phyloP scores from a whole-genome alignment of 1,140 invertebrate species.

The Trachymyrmex cornetzi region DNA sequence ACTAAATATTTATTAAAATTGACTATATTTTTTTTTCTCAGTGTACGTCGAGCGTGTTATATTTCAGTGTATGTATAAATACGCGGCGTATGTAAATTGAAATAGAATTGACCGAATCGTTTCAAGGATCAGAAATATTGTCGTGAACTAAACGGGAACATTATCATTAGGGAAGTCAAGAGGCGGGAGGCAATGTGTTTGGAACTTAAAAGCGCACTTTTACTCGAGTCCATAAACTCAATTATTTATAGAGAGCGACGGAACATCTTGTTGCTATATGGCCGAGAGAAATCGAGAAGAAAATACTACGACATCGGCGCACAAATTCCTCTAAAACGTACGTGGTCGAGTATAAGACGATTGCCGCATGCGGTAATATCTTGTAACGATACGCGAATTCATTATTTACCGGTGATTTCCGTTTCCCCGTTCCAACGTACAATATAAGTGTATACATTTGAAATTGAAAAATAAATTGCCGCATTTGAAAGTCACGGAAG shows the following conservation, averaged over 20 bases:
- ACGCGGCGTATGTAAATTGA: neutral
- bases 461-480: neutral
- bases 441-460: neutral
- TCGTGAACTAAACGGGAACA: slow-evolving; percentile 9
- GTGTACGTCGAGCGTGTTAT: neutral
- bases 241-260: slow-evolving; percentile 69
- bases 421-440: neutral
- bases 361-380: neutral
- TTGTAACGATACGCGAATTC: slow-evolving; percentile 27
- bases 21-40: too few relatives aligned
- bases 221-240: slow-evolving; percentile 63
- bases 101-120: slow-evolving; percentile 19
- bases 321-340: neutral
- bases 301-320: slow-evolving; percentile 47
- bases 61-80: neutral
- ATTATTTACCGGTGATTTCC: neutral
- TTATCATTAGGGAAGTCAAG: slow-evolving; percentile 28
- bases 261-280: slow-evolving; percentile 38
- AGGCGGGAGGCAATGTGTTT: slow-evolving; percentile 60
- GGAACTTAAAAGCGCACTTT: slow-evolving; percentile 68
- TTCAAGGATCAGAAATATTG: slow-evolving; percentile 29
- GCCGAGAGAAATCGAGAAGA: slow-evolving; percentile 42
- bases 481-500: slow-evolving; percentile 3
- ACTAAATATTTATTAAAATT: too few relatives aligned
- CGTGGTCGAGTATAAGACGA: neutral